Percentiles rank a stretch among this genome's conserved stretches.
phyloP scores from a whole-genome alignment of 1,140 invertebrate species.

The Lepidurus couesii region DNA sequence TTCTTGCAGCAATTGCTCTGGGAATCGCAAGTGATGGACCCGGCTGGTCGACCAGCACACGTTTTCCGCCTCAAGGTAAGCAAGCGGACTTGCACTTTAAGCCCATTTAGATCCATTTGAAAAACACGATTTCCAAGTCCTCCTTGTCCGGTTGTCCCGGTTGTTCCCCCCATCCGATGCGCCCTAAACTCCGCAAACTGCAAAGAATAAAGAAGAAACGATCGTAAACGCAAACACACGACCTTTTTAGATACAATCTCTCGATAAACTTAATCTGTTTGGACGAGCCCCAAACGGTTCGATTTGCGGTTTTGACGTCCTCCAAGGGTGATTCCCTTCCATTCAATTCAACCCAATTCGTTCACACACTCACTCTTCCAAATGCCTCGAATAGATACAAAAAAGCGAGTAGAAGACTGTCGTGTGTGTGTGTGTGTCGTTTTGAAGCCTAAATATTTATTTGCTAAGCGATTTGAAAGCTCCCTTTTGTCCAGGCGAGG shows the following conservation, averaged over 20 bases:
- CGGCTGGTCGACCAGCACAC: slow-evolving; percentile 20
- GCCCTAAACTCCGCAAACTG: not conserved
- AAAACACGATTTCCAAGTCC: not conserved
- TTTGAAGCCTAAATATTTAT: slow-evolving; percentile 17
- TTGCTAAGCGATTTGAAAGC: slow-evolving; percentile 5
- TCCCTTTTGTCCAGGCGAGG: not conserved
- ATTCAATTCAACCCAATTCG: not conserved
- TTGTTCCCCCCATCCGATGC: not conserved
- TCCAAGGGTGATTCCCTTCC: not conserved
- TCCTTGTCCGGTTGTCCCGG: not conserved
- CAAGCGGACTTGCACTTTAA: slow-evolving; percentile 23
- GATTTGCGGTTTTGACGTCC: not conserved
- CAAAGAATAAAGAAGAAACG: not conserved
- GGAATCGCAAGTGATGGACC: slow-evolving; percentile 35
- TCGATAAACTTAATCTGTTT: not conserved
- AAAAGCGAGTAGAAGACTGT: too few species aligned
- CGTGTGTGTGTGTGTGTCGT: not conserved
- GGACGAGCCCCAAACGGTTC: not conserved
- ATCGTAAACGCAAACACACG: slow-evolving; percentile 3
- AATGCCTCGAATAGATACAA: too few species aligned
- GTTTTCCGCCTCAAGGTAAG: slow-evolving; percentile 33
- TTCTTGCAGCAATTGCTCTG: slow-evolving; percentile 38
- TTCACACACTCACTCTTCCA: not conserved
- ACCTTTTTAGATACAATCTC: not conserved
- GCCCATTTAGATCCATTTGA: not conserved